Conservation (phyloP, 2,113 vertebrate species). For the Dolichotis patagonum region DNA sequence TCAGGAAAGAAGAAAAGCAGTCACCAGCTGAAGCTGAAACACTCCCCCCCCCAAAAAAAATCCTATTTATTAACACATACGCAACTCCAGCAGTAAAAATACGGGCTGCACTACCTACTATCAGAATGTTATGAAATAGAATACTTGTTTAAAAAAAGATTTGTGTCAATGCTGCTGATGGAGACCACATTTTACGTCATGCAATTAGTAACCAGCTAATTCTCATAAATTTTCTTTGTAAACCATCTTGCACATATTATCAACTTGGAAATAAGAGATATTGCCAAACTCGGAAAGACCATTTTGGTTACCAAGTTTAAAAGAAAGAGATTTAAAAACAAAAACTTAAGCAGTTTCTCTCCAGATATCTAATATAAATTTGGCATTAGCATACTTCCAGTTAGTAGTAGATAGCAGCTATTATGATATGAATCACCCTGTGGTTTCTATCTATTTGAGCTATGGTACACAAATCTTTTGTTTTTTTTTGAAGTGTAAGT, state of each 20-base stretch:
- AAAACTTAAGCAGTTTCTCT: neutral
- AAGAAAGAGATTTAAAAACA: constrained; percentile 3
- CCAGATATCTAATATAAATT: constrained; percentile 35
- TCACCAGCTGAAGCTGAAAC: neutral
- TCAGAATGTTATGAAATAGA: neutral
- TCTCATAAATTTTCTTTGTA: neutral
- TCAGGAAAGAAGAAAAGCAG: neutral
- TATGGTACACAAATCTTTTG: neutral
- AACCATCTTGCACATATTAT: neutral
- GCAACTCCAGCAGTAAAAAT: neutral
- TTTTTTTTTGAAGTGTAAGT: neutral
- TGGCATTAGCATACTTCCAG: constrained; percentile 26
- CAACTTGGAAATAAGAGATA: neutral
- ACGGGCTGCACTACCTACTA: neutral
- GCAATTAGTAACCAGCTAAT: constrained; percentile 11
- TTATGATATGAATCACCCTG: constrained; percentile 10
- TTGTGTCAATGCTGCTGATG: neutral
- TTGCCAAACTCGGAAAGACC: neutral
- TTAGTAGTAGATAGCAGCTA: neutral
- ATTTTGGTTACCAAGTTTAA: neutral
- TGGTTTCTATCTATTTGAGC: neutral
- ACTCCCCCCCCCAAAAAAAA: neutral
- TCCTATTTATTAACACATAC: neutral
- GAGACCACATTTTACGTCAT: neutral
- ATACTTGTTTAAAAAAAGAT: neutral